Evolutionary conservation across 37 sponge, comb jelly and placozoan genomes (phyloP), one percentile per base, ranked within the genome.

Genomic region (Crambe crambe): DNA sequence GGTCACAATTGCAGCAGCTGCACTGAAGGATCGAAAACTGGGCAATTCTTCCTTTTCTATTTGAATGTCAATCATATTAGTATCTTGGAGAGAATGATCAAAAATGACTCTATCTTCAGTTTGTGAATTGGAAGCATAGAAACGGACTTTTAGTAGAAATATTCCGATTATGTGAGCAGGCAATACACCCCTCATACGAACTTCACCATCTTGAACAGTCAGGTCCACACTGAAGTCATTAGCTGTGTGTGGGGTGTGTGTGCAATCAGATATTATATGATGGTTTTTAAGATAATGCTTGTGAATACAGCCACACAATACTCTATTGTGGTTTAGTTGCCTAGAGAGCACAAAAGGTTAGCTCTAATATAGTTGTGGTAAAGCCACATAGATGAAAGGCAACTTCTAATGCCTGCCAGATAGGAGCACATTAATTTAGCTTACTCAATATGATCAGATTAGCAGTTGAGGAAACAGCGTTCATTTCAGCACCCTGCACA

Each of bases 201-300:
- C 42, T 37, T 56, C 40, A 2, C 43, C 73, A 22, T 81, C 56
- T 32, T 29, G n/a, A 37, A 65, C n/a, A 1, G 41, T 8, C 42
- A 75, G 56, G 18, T 6, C 35, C 0, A 75, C 56, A 36, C n/a
- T 6, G 26, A 51, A 67, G 27, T 37, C 39, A 26, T 65, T 39
- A 47, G 83, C 75, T 12, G 83, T 74, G 74, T 74, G 74, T 61
- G 61, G 56, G 61, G 42, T n/a, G 26, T n/a, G 26, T n/a, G n/a
- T n/a, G n/a, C 51, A 47, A 47, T 47, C 51, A 47, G 51, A 47
- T 47, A 47, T 6, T 12, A 15, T 47, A 47, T 47, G 10, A 47
- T 47, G 25, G 15, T 56, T 56, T 15, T 21, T 21, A 20, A 21
- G 10, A 8, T 9, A 31, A 8, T 25, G 15, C 32, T 63, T 5